Conservation (phyloP, 2,888 invertebrate genomes). For the Acrobasis suavella region DNA sequence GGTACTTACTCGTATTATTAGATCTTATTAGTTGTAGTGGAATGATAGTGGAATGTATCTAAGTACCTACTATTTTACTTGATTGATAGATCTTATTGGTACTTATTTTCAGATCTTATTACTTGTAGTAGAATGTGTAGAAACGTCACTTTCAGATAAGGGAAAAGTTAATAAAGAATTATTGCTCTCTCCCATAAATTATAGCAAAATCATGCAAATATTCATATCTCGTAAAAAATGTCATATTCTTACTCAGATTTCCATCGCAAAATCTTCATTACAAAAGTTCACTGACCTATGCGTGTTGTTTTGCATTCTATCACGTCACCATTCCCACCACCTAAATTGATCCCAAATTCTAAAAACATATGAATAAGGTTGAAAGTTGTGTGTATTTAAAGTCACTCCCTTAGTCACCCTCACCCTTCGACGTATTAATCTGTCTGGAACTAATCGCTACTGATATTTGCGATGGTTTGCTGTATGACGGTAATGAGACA, state of each 20-base stretch:
- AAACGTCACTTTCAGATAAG: no score
- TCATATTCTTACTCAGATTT: not conserved
- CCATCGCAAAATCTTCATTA: slow-evolving; percentile 10
- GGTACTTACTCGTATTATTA: no score
- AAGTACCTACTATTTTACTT: no score
- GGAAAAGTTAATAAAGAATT: not conserved
- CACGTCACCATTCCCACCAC: not conserved
- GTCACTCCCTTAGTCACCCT: slow-evolving; percentile 52
- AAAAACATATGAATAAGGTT: slow-evolving; percentile 23
- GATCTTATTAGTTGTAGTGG: no score
- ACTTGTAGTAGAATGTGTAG: no score
- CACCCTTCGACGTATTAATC: slow-evolving; percentile 60
- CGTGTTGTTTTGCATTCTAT: slow-evolving; percentile 22
- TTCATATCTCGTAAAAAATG: not conserved
- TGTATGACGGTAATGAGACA: slow-evolving; percentile 42
- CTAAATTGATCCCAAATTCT: slow-evolving; percentile 25
- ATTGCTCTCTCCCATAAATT: not conserved
- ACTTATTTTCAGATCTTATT: no score
- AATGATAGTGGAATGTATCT: no score
- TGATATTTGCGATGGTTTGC: slow-evolving; percentile 50
- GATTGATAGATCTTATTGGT: no score
- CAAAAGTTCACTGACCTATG: slow-evolving; percentile 29
- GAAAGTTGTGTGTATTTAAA: slow-evolving; percentile 28
- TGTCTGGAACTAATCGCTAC: slow-evolving; percentile 68
- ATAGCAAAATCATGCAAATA: not conserved